These are phyloP conservation scores for Zoanthus gigantus DNA, from an alignment of 92 coral and sea anemone genomes.

Conservation along the genomic window DNA sequence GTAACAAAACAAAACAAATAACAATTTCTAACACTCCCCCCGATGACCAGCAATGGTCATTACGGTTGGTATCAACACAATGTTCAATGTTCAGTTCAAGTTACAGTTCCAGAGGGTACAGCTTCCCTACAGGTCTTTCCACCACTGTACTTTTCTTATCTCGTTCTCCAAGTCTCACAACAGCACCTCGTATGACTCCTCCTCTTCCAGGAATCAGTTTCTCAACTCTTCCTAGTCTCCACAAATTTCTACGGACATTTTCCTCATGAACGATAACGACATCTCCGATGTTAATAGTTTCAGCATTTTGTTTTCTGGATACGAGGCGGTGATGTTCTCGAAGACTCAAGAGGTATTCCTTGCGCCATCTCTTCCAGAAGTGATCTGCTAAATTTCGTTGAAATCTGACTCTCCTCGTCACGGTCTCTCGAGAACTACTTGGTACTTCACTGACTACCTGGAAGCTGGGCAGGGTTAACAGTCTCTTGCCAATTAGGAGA, in stretches of 20 bases:
- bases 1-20: too few species aligned
- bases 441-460: background rate
- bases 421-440: background rate
- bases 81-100: slow-evolving; percentile 2
- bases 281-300: slow-evolving; percentile 34
- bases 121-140: background rate
- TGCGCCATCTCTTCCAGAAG: slow-evolving; percentile 49
- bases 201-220: slow-evolving; percentile 35
- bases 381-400: slow-evolving; percentile 9
- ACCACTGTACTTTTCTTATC: background rate
- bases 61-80: background rate
- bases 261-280: slow-evolving; percentile 52
- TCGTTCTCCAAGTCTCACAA: slow-evolving; percentile 10
- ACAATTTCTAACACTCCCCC: background rate
- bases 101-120: slow-evolving; percentile 15
- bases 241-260: slow-evolving; percentile 41
- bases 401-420: background rate
- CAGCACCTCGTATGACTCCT: slow-evolving; percentile 39
- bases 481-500: background rate
- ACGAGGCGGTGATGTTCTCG: slow-evolving; percentile 48
- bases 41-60: slow-evolving; percentile 28
- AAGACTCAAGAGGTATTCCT: slow-evolving; percentile 27
- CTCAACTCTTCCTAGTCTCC: slow-evolving; percentile 42
- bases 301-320: background rate
- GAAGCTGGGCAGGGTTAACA: background rate